Base-by-base conservation (phyloP, 1,140 invertebrate genomes). In the Aleiodes sp. region DNA sequence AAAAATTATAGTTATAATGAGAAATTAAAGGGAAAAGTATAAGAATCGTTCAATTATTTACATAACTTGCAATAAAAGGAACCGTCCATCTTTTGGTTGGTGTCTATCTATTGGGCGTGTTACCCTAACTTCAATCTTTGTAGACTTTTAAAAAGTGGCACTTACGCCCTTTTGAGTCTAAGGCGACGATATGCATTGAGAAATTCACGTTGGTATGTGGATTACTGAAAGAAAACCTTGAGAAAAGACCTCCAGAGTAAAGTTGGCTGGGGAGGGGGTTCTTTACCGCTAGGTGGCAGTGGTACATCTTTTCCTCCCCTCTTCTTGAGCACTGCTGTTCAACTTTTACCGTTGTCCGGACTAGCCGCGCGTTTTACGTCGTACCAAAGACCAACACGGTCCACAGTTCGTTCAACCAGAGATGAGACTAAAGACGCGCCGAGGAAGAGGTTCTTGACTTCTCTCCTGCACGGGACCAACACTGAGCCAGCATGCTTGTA, bases 211-310 rank as follows among this genome's bases (percentile, higher is more conserved):
- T 6, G 12, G 41, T 16, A 16, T 46, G 41, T 46, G 41, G 12
- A 46, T 35, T 12, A 57, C 21, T n/a, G 52, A 10, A 39, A 43
- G 35, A 35, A 68, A 68, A 60, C 65, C 65, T 68, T 68, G 65
- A 68, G 21, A 35, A 59, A 68, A 68, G 65, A 68, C 56, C 57
- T 59, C 28, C 24, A 31, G 29, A 29, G 24, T 59, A 31, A 24
- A 26, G 28, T 12, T 26, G 28, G 2, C 19, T 56, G n/a, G n/a
- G 66, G 59, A 64, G 64, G 68, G 72, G 69, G 65, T 57, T 39
- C 37, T 70, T 64, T 71, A 71, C 72, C 65, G 72, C 69, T 73
- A 73, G 72, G 61, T 70, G 72, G 72, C 72, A 73, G 72, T 73
- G 72, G 68, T 73, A 71, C 72, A 71, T 73, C 65, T 43, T 65